A percentile compares a stretch with the other conserved stretches of the same genome.
phyloP scores from a whole-genome alignment of 2,888 invertebrate species.

The Cinara cedri region DNA sequence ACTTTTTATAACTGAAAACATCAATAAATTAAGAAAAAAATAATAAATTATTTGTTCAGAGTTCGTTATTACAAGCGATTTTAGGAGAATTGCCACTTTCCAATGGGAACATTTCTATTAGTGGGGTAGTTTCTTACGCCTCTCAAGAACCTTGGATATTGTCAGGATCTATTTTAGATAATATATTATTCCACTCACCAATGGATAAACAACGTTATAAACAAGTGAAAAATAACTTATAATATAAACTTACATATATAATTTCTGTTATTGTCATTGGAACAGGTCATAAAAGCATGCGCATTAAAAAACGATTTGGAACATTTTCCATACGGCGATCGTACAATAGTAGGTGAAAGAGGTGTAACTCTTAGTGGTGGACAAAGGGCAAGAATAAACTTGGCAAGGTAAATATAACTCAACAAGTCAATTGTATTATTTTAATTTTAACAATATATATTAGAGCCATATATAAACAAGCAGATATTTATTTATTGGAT shows the following conservation, averaged over 20 bases:
- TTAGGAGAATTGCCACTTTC: conserved; percentile 77
- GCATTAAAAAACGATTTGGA: conserved; percentile 76
- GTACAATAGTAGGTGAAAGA: conserved; percentile 85
- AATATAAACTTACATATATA: too few species aligned
- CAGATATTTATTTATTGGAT: conserved; percentile 68
- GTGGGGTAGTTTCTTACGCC: conserved; percentile 78
- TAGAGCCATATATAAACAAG: conserved; percentile 67
- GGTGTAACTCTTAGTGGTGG: conserved; percentile 85
- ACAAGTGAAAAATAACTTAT: conserved; percentile 75
- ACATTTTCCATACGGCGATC: conserved; percentile 79
- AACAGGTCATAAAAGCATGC: conserved; percentile 71
- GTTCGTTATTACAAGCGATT: conserved; percentile 74
- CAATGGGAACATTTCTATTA: conserved; percentile 68
- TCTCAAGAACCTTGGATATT: conserved; percentile 89
- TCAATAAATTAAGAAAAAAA: conserved; percentile 5
- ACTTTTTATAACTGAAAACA: background rate
- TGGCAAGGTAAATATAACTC: conserved; percentile 62
- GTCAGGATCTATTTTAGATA: conserved; percentile 84
- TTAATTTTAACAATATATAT: background rate
- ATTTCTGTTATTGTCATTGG: too few species aligned
- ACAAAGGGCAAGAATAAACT: conserved; percentile 75
- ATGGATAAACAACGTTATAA: conserved; percentile 75
- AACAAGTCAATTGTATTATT: too few species aligned
- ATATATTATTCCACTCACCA: conserved; percentile 85
- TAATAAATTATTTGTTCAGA: conserved; percentile 64